Base-by-base conservation (phyloP, 2,888 invertebrate genomes). In the Brenthis daphne region DNA sequence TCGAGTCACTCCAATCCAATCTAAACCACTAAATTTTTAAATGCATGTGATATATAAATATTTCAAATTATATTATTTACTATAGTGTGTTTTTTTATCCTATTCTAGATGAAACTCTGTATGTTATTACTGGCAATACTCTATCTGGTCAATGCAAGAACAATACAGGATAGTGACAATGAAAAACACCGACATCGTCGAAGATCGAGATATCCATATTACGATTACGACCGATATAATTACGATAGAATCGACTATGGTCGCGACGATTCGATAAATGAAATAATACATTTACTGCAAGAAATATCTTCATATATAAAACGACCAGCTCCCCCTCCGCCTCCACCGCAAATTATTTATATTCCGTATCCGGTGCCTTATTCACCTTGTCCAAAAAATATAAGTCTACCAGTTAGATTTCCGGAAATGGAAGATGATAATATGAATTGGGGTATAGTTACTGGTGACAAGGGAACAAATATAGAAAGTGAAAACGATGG, bases 41-140 rank as follows among this genome's bases (percentile, higher is more conserved):
- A 29, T 29, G 3, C 3, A 24, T 24, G 24, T 24, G 24, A 24
- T 24, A 24, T 16, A 51, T 16, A 16, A 16, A 16, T 20, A 20
- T 53, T 8, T 3, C 20, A 20, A 11, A 20, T 43, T 64, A 43
- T 51, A 37, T 55, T 51, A n/a, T 12, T 33, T 56, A 55, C n/a
- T 24, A 4, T 37, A 43, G 50, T 12, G 56, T 68, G 67, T 68
- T 76, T 67, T 67, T 73, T 75, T 68, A 4, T 29, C 74, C 72
- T 78, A 76, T 85, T 85, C 64, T 85, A 90, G 90, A 90, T 90
- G 90, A 84, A 86, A 68, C 79, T 76, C 65, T 72, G 83, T 16
- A 68, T 76, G 61, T 29, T 85, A 64, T 67, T 86, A 37, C 69
- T 86, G 56, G 81, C 80, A 51, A 58, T 83, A 16, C 69, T 85